These are phyloP conservation scores for Bambusicola thoracicus DNA, from an alignment of 2,113 vertebrate species.

Conservation along the genomic window DNA sequence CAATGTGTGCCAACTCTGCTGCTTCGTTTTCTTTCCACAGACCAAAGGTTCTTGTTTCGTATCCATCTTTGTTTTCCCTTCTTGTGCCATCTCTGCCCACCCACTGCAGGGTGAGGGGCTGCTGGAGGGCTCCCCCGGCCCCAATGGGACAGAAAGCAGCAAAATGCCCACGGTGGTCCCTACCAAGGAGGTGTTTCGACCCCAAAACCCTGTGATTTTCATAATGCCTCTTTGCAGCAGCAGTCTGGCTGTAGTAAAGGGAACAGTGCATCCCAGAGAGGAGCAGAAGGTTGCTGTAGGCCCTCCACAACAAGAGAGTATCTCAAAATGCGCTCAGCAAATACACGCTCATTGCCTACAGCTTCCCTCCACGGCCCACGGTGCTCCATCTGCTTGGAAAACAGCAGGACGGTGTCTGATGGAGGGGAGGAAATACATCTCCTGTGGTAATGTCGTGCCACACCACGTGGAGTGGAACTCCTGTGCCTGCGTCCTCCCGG, in stretches of 20 bases:
- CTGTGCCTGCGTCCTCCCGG: slow-evolving; percentile 23
- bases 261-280: not conserved
- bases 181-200: not conserved
- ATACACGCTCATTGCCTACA: not conserved
- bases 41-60: not conserved
- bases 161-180: not conserved
- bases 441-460: slow-evolving; percentile 1
- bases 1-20: not conserved
- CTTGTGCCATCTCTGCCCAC: not conserved
- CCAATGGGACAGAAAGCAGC: not conserved
- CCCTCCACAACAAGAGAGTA: not conserved
- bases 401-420: not conserved
- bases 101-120: rapidly evolving
- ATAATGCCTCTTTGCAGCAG: not conserved
- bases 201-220: not conserved
- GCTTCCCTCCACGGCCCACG: not conserved
- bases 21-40: not conserved
- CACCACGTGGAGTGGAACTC: not conserved
- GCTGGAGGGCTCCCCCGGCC: not conserved
- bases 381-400: not conserved
- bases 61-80: not conserved
- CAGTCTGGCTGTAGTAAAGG: not conserved
- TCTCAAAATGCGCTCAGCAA: not conserved
- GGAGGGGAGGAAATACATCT: not conserved
- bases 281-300: not conserved